These are phyloP conservation scores for Chalcis sispes DNA, from an alignment of 2,888 invertebrate species.

Conservation along the genomic window DNA sequence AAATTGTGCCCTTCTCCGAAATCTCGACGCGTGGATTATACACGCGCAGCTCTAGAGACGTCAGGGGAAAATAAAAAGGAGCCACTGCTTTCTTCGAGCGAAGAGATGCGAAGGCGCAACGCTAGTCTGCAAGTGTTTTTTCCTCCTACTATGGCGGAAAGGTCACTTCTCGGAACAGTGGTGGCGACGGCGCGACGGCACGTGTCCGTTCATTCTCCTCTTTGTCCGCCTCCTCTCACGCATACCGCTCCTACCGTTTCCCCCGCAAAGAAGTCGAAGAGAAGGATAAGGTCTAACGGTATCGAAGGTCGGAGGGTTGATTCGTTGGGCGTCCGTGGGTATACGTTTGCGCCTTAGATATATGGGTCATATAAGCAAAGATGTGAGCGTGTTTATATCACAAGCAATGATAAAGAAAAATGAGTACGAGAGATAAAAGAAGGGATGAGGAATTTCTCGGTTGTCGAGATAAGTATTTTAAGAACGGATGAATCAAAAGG, in stretches of 20 bases:
- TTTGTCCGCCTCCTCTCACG: not conserved
- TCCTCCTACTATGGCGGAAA: not conserved
- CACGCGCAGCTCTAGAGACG: no score
- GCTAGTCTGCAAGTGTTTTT: not conserved
- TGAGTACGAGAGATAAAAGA: not conserved
- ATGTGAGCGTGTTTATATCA: not conserved
- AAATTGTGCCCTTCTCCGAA: no score
- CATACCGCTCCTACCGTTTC: not conserved
- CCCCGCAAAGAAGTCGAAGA: not conserved
- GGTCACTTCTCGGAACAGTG: slow-evolving; percentile 30
- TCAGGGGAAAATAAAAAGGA: no score
- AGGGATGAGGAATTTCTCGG: not conserved
- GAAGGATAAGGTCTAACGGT: not conserved
- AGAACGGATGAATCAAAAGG: no score
- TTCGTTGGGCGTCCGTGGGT: not conserved
- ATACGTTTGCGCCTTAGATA: not conserved
- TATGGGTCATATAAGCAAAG: not conserved
- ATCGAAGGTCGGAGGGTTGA: not conserved
- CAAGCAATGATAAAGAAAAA: not conserved
- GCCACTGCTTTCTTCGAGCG: no score
- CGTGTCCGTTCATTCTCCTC: slow-evolving; percentile 4
- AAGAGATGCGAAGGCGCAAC: not conserved
- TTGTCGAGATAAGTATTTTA: no score
- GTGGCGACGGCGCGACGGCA: slow-evolving; percentile 18
- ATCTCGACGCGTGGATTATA: not conserved